Percentiles rank a stretch among this genome's conserved stretches.
Evolutionary conservation across 64 coral and sea anemone species (phyloP).

Genomic region (Acropora yongei): DNA sequence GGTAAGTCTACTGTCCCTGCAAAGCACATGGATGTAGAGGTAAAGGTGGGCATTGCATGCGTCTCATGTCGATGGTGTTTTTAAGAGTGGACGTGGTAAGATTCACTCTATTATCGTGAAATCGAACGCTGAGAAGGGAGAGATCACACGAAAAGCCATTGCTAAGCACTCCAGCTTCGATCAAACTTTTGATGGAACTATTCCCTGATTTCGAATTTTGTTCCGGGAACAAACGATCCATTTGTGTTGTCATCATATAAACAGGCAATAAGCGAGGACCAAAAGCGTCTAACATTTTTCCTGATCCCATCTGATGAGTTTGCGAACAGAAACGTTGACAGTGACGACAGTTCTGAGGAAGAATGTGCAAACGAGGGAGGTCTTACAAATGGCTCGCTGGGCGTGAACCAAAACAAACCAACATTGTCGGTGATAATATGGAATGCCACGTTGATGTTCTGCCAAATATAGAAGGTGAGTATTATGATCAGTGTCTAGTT

Average conservation of each 20-base stretch:
- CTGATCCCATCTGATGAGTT: constrained; percentile 65
- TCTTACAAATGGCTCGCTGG: not conserved
- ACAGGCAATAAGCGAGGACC: constrained; percentile 66
- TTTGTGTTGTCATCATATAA: constrained; percentile 35
- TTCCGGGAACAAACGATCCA: constrained; percentile 32
- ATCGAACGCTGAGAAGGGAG: constrained; percentile 17
- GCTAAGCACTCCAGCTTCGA: no score
- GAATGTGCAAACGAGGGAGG: constrained; percentile 12
- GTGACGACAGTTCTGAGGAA: not conserved
- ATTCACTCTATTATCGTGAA: constrained; percentile 36
- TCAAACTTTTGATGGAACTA: no score
- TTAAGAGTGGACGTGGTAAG: constrained; percentile 44
- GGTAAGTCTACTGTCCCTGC: not conserved
- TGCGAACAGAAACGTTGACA: constrained; percentile 8
- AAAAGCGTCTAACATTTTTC: constrained; percentile 65
- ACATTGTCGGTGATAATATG: no score
- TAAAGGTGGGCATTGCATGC: no score
- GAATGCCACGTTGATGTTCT: no score
- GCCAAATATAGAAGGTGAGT: no score
- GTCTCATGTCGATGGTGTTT: not conserved
- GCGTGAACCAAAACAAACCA: no score
- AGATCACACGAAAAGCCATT: no score
- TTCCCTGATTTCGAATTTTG: no score
- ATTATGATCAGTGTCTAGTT: no score
- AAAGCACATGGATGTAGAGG: no score